These are phyloP conservation scores for Elgaria multicarinata DNA, from an alignment of 2,113 vertebrate species.

Conservation along the genomic window DNA sequence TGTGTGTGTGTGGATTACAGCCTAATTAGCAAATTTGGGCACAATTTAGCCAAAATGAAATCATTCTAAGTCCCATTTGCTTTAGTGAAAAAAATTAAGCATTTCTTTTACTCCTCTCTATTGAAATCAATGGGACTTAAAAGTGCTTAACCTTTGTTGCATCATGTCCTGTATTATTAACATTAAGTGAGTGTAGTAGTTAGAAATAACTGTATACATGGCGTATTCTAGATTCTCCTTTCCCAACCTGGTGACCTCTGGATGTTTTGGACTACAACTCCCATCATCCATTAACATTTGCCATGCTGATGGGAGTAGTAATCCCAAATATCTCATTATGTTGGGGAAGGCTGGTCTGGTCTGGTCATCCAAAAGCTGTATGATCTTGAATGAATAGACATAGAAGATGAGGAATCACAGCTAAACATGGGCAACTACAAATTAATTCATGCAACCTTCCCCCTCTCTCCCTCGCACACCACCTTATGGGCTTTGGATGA, in stretches of 20 bases:
- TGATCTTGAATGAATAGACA: background rate
- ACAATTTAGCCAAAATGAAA: background rate
- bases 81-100: background rate
- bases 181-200: background rate
- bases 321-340: too few relatives aligned
- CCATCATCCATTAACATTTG: too few relatives aligned
- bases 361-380: background rate
- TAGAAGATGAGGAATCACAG: background rate
- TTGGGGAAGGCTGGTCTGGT: background rate
- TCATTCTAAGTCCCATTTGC: background rate
- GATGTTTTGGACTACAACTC: too few relatives aligned
- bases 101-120: background rate
- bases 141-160: background rate
- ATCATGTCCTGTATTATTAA: background rate
- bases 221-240: background rate
- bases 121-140: background rate
- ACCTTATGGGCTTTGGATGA: background rate
- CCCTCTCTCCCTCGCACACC: accelerated
- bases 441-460: background rate
- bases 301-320: too few relatives aligned
- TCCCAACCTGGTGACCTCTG: too few relatives aligned
- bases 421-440: background rate
- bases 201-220: background rate
- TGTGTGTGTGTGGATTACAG: too few relatives aligned
- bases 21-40: background rate